phyloP scores from a whole-genome alignment of 1,140 invertebrate genomes.

The Rhopalosiphum padi region DNA sequence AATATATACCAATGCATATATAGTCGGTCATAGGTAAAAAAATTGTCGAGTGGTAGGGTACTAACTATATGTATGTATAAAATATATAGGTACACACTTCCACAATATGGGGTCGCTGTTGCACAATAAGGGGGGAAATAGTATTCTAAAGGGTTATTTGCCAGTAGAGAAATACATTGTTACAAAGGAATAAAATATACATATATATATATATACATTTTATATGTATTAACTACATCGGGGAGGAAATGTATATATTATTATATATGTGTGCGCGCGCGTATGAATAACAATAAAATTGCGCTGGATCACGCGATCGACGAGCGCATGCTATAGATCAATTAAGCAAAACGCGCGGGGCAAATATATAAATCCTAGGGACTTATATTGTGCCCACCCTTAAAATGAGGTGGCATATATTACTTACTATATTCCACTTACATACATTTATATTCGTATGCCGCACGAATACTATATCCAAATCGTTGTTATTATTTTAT shows the following conservation, averaged over 20 bases:
- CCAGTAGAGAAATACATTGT: constrained; percentile 27
- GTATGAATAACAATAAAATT: constrained; percentile 45
- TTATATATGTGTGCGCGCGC: background rate
- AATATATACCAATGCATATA: background rate
- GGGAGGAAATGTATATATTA: constrained; percentile 14
- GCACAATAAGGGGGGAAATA: background rate
- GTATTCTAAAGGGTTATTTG: constrained; percentile 33
- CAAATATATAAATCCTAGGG: constrained; percentile 27
- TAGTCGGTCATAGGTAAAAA: background rate
- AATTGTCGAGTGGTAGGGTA: constrained; percentile 31
- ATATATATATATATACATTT: background rate
- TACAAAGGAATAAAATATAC: constrained; percentile 28
- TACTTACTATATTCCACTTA: background rate
- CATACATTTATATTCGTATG: background rate
- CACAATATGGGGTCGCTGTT: background rate
- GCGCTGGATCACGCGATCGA: constrained; percentile 45
- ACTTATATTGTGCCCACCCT: background rate
- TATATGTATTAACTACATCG: constrained; percentile 5
- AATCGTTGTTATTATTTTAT: constrained; percentile 25
- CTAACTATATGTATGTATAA: no score
- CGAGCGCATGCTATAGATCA: constrained; percentile 51
- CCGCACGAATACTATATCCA: background rate
- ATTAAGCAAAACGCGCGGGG: constrained; percentile 39
- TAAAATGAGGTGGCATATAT: background rate
- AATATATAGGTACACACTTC: background rate